phyloP scores from a whole-genome alignment of 30 jellyfish, hydroid and myxozoan species.

The Cassiopea xamachana region DNA sequence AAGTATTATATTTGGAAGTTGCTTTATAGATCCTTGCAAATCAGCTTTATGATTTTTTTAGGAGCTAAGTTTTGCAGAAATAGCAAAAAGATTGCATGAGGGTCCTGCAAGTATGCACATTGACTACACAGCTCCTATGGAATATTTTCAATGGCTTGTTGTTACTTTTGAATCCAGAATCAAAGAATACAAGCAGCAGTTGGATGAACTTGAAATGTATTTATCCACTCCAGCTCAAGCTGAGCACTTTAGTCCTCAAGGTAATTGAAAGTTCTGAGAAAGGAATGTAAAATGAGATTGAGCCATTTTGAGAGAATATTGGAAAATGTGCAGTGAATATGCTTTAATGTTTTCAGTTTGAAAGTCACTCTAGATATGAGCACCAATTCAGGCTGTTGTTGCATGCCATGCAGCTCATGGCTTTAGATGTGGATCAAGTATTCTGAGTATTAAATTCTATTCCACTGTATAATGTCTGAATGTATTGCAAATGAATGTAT shows the following conservation, averaged over 20 bases:
- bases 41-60: neutral
- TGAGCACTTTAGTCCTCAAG: constrained; percentile 84
- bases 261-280: constrained; percentile 11
- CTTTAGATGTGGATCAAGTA: too few species aligned
- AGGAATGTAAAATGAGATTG: too few species aligned
- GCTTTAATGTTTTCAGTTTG: too few species aligned
- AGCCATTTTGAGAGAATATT: too few species aligned
- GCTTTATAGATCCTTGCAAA: neutral
- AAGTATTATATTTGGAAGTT: neutral
- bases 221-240: constrained; percentile 70
- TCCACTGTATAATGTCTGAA: too few species aligned
- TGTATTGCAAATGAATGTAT: too few species aligned
- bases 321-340: too few species aligned
- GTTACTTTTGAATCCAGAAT: constrained; percentile 79
- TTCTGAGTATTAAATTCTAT: too few species aligned
- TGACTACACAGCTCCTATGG: constrained; percentile 84
- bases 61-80: constrained; percentile 86
- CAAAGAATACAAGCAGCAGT: constrained; percentile 70
- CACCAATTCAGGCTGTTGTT: too few species aligned
- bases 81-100: constrained; percentile 77
- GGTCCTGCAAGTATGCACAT: constrained; percentile 73
- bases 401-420: too few species aligned
- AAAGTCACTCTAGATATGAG: too few species aligned
- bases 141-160: constrained; percentile 75
- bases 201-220: constrained; percentile 87